phyloP scores from a whole-genome alignment of 1,140 invertebrate genomes.

The Leptinotarsa defecta region DNA sequence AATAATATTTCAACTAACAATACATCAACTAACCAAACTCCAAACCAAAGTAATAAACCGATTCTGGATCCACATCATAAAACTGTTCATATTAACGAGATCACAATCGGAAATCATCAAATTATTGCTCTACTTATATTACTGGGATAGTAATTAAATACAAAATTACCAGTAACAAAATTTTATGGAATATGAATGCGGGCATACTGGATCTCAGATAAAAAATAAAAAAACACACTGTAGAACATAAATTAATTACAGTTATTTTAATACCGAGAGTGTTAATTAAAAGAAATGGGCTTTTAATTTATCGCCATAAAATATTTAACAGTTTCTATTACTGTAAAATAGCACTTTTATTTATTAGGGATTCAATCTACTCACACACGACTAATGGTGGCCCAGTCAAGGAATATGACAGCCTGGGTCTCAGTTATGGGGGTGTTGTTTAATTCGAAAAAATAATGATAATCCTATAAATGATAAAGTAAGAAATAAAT shows the following conservation, averaged over 20 bases:
- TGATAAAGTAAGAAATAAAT: neutral
- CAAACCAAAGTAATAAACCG: neutral
- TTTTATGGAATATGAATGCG: slow-evolving; percentile 20
- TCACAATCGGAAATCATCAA: slow-evolving; percentile 21
- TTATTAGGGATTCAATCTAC: neutral
- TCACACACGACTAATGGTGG: neutral
- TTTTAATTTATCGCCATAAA: slow-evolving; percentile 12
- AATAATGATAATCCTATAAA: neutral
- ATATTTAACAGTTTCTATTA: slow-evolving; percentile 10
- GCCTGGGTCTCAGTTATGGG: neutral
- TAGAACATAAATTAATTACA: slow-evolving; percentile 11
- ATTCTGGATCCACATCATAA: neutral
- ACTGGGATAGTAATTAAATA: slow-evolving; percentile 22
- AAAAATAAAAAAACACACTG: slow-evolving; percentile 5
- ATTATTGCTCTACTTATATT: slow-evolving; percentile 16
- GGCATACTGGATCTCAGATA: neutral
- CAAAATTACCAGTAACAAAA: slow-evolving; percentile 16
- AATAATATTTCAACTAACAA: too few species aligned
- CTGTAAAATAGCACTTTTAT: slow-evolving; percentile 4
- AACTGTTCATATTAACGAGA: slow-evolving; percentile 11
- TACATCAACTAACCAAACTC: neutral
- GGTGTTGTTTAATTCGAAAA: neutral
- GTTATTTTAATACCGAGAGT: slow-evolving; percentile 10
- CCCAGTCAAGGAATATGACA: neutral
- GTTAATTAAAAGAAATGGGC: slow-evolving; percentile 11